These are phyloP conservation scores for Syngnathoides biaculeatus DNA, from an alignment of 2,113 vertebrate genomes.

Conservation along the genomic window DNA sequence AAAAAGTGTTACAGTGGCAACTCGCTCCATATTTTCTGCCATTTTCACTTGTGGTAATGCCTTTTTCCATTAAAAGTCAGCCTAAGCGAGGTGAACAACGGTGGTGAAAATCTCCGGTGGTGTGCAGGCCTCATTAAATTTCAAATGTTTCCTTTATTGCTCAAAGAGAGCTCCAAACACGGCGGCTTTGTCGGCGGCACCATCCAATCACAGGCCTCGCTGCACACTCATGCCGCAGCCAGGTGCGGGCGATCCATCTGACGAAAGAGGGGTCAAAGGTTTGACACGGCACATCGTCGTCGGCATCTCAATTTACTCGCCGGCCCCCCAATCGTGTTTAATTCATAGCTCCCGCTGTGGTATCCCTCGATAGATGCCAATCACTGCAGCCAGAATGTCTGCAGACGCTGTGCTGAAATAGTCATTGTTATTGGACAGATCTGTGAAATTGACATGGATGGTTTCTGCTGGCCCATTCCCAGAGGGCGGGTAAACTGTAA, in stretches of 20 bases:
- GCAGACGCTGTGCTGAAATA: conserved; percentile 3
- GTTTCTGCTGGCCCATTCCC: conserved; percentile 14
- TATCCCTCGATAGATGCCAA: conserved; percentile 31
- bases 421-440: conserved; percentile 17
- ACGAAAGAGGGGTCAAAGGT: conserved; percentile 27
- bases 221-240: conserved; percentile 19
- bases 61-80: neutral
- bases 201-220: conserved; percentile 9
- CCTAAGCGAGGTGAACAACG: neutral
- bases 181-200: neutral
- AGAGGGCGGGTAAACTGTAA: conserved; percentile 16
- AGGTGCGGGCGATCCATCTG: conserved; percentile 40
- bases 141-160: conserved; percentile 4
- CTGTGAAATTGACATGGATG: conserved; percentile 14
- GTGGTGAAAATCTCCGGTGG: neutral
- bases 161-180: neutral
- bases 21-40: neutral
- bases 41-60: conserved; percentile 2
- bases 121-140: conserved; percentile 1
- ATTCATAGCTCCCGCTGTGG: conserved; percentile 34
- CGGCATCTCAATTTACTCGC: conserved; percentile 38
- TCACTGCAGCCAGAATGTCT: conserved; percentile 28
- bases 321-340: conserved; percentile 51
- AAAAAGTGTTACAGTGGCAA: neutral
- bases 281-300: conserved; percentile 14